A percentile compares a stretch with the other conserved stretches of the same genome.
These are phyloP conservation scores for Siderastrea radians DNA, from an alignment of 92 coral and sea anemone species.

Conservation along the genomic window DNA sequence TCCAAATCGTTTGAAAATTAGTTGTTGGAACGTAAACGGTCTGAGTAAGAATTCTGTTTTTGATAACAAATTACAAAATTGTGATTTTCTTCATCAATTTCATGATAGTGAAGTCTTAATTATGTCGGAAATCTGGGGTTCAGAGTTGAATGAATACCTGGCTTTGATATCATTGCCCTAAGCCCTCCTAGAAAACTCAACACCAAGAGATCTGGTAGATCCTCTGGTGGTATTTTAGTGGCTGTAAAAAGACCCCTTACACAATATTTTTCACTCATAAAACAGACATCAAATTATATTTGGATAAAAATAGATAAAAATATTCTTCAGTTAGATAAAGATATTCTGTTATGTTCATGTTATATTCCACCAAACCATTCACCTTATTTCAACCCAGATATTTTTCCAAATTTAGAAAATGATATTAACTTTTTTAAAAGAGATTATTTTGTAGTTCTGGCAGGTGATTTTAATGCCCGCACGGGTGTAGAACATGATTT, in stretches of 20 bases:
- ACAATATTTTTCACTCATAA: not conserved
- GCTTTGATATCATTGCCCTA: not conserved
- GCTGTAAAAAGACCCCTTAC: not conserved
- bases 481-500: conserved; percentile 27
- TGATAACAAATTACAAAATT: conserved; percentile 27
- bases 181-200: conserved; percentile 5
- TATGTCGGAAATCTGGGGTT: conserved; percentile 38
- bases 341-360: conserved; percentile 29
- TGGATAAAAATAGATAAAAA: conserved; percentile 41
- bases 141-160: not conserved
- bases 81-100: conserved; percentile 19
- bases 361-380: conserved; percentile 38
- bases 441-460: not conserved
- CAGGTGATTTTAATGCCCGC: conserved; percentile 41
- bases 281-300: not conserved
- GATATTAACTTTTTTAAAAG: conserved; percentile 1
- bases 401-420: conserved; percentile 11
- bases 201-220: conserved; percentile 31
- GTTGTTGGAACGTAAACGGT: conserved; percentile 61
- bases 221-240: conserved; percentile 42
- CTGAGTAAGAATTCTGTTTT: conserved; percentile 23
- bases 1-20: not conserved
- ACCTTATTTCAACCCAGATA: conserved; percentile 41
- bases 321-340: conserved; percentile 8
- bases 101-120: conserved; percentile 7